Evolutionary conservation across 2,797 vertebrate species (phyloP), one percentile per base, ranked within the genome.

Genomic region (Danionella dracula): DNA sequence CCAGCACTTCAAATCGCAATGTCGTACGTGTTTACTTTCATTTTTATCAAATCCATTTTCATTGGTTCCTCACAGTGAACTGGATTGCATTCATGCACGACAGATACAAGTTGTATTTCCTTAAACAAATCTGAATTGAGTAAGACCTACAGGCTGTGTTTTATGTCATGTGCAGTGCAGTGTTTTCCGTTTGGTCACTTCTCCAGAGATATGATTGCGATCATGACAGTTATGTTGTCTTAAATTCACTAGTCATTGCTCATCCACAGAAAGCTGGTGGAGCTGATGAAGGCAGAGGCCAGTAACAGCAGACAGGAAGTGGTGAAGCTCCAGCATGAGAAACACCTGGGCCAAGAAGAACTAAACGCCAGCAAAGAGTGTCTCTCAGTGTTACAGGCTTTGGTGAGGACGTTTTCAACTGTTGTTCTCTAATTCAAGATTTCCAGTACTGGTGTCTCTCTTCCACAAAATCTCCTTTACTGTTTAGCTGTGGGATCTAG

Each of bases 401-500:
- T 89, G 86, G 90, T 91, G 61, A 37, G 46, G 40, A 7, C 27
- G n/a, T 29, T 42, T 41, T 23, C 48, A 16, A 21, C 15, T 19
- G 10, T 8, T 35, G 16, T 16, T 19, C 9, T 2, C 8, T 8
- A 21, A 35, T 35, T 20, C 56, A 41, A 58, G 73, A 46, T 54
- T 75, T 80, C 74, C 68, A 56, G 75, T 41, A 23, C 23, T 13
- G 16, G 66, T 45, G 59, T n/a, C n/a, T n/a, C n/a, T n/a, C n/a
- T n/a, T n/a, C n/a, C n/a, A n/a, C n/a, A n/a, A n/a, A n/a, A n/a
- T n/a, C n/a, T n/a, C n/a, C n/a, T n/a, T n/a, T n/a, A 42, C 59
- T 38, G 37, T 42, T 32, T 65, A 42, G 13, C n/a, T 40, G 20
- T 23, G 60, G 35, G 57, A 34, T 19, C 6, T 15, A n/a, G 1